A percentile compares a stretch with the other conserved stretches of the same genome.
These are phyloP conservation scores for Lepidochrysops patricia DNA, from an alignment of 2,888 invertebrate genomes.

Conservation along the genomic window DNA sequence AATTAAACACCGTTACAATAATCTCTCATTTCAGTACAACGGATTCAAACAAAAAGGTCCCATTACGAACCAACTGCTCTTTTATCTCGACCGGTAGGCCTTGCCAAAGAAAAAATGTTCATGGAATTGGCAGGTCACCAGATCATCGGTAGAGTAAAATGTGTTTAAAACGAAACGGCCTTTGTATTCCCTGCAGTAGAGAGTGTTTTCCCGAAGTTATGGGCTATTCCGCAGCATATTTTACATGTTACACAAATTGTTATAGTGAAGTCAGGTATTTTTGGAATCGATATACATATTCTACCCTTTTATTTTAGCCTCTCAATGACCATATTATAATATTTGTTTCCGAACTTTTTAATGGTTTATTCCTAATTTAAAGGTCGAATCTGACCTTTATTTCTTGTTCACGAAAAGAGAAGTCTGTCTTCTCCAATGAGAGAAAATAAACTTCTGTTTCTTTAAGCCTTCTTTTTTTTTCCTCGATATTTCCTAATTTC, in stretches of 20 bases:
- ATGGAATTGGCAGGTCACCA: constrained; percentile 10
- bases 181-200: background rate
- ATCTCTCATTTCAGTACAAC: background rate
- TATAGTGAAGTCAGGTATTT: background rate
- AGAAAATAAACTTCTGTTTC: too few species aligned
- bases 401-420: too few species aligned
- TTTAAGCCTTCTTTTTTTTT: too few species aligned
- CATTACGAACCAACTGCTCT: constrained; percentile 7
- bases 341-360: background rate
- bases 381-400: too few species aligned
- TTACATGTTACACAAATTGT: background rate
- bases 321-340: background rate
- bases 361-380: background rate
- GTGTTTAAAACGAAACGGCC: constrained; percentile 1
- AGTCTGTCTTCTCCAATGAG: too few species aligned
- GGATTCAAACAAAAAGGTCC: background rate
- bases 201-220: background rate
- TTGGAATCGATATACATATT: background rate
- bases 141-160: constrained; percentile 8
- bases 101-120: constrained; percentile 9
- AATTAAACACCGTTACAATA: background rate
- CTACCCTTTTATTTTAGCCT: background rate
- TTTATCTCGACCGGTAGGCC: background rate
- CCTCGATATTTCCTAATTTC: background rate
- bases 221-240: background rate